Evolutionary conservation across 2,113 vertebrate genomes (phyloP), one percentile per base, ranked within the genome.

Genomic region (Brachypodius melanocephalos): DNA sequence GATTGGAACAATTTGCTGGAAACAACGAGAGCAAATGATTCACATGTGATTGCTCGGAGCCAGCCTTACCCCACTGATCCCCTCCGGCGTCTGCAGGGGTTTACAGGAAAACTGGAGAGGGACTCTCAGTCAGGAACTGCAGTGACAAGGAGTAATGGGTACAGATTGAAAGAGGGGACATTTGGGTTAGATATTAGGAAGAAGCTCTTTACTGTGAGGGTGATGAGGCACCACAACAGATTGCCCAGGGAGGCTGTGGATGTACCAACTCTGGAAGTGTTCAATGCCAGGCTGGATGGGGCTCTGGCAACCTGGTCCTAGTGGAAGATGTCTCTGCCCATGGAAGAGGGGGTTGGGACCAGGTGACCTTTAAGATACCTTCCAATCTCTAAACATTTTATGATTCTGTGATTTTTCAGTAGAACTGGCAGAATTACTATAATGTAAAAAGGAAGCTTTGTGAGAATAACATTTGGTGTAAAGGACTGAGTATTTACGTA

Each of bases 31-130:
- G 17, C 16, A 49, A 49, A 17, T 14, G 17, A 17, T 51, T 58
- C 25, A 19, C 43, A 4, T 0, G 0, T 7, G 51, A 5, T 17
- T 51, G 31, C 43, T 76, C 0, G 0, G 20, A 34, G 9, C 14
- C 10, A 67, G 31, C 36, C 9, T 51, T 9, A 9, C 17, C 25
- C 25, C 31, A 4, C 11, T 58, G 19, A 52, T 43, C 25, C 71
- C 26, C 67, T 36, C 36, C 9, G 1, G 7, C 5, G 2, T 4
- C 36, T 42, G 36, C 16, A 31, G 16, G 15, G 13, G 1, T 66
- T 17, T 34, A 4, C 11, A 31, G 52, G 36, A 31, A 43, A 67
- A 25, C 17, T 67, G 32, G 31, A 34, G 43, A 34, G 10, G 31
- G 2, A 25, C 24, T 25, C 71, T 42, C 34, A 34, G 17, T 14